Percentiles rank a stretch among this genome's conserved stretches.
These are phyloP conservation scores for Aurelia coerulea DNA, from an alignment of 30 jellyfish, hydroid and myxozoan genomes.

Conservation along the genomic window DNA sequence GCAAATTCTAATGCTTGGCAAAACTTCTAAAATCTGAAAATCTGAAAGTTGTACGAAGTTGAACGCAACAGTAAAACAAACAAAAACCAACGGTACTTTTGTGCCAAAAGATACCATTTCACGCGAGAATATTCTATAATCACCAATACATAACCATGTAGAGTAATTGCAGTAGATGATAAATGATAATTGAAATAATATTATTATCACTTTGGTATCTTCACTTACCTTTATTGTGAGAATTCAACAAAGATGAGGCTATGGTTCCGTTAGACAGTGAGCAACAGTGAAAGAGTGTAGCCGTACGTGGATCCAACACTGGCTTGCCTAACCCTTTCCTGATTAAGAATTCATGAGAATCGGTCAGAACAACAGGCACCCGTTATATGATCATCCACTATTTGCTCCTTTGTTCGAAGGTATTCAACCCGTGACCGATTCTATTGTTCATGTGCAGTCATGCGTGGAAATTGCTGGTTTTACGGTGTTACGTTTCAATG, in stretches of 20 bases:
- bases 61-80: no score
- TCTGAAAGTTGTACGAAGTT: no score
- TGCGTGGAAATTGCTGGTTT: slow-evolving; percentile 3
- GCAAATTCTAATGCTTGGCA: no score
- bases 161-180: no score
- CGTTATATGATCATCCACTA: slow-evolving; percentile 36
- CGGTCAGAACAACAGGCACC: slow-evolving; percentile 57
- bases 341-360: slow-evolving; percentile 51
- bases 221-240: slow-evolving; percentile 38
- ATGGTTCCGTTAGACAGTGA: slow-evolving; percentile 18
- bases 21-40: no score
- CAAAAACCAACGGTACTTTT: no score
- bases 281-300: slow-evolving; percentile 23
- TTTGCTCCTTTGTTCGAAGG: slow-evolving; percentile 19
- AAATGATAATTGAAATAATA: no score
- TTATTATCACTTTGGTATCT: no score
- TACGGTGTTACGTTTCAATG: background rate
- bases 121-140: no score
- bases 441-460: slow-evolving; percentile 15
- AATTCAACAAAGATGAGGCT: slow-evolving; percentile 33
- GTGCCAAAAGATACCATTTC: no score
- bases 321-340: slow-evolving; percentile 18
- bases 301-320: slow-evolving; percentile 23
- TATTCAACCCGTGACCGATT: slow-evolving; percentile 28
- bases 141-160: no score